phyloP scores from a whole-genome alignment of 2,113 vertebrate species.

The Probosciger aterrimus region DNA sequence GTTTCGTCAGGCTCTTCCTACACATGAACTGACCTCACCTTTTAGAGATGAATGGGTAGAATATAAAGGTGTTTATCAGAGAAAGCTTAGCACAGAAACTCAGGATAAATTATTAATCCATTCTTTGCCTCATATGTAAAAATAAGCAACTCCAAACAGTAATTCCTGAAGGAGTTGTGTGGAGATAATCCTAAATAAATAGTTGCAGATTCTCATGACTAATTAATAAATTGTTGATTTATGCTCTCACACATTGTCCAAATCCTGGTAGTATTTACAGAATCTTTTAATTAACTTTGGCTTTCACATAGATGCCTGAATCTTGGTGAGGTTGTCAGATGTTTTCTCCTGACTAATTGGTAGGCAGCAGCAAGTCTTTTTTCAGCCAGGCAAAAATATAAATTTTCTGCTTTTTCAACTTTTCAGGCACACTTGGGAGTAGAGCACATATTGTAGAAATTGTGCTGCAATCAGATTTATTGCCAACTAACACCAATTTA shows the following conservation, averaged over 20 bases:
- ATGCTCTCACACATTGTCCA: background rate
- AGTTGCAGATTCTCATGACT: background rate
- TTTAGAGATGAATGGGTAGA: background rate
- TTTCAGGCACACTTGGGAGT: background rate
- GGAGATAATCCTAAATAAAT: slow-evolving; percentile 1
- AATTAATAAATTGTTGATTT: slow-evolving; percentile 14
- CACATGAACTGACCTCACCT: background rate
- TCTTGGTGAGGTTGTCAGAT: background rate
- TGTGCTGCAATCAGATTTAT: background rate
- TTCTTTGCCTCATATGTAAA: background rate
- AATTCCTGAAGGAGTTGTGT: background rate
- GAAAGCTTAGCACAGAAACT: background rate
- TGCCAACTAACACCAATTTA: background rate
- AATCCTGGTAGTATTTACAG: background rate
- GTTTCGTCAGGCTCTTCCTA: background rate
- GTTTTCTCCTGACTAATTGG: background rate
- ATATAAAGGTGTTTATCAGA: background rate
- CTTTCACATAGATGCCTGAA: background rate
- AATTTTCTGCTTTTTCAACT: background rate
- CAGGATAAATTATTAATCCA: background rate
- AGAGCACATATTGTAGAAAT: background rate
- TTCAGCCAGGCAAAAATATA: background rate
- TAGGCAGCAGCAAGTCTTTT: background rate
- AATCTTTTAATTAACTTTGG: background rate
- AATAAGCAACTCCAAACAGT: background rate